phyloP scores from a whole-genome alignment of 2,113 vertebrate genomes.

The Hippocampus mohnikei region DNA sequence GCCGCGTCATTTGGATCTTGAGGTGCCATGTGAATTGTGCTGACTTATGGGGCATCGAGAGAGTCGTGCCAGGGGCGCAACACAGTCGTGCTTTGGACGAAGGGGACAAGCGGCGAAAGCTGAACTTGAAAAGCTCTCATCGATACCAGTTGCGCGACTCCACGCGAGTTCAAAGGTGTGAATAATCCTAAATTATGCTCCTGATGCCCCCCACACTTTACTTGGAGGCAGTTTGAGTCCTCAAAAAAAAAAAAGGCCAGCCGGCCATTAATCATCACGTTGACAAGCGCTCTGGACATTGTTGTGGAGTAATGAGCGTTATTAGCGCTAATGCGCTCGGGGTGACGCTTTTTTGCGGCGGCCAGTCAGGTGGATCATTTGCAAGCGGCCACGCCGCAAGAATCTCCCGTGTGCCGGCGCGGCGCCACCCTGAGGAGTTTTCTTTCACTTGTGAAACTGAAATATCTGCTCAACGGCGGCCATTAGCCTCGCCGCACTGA shows the following conservation, averaged over 20 bases:
- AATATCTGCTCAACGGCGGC: background rate
- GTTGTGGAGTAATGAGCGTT: conserved; percentile 61
- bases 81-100: too few relatives aligned
- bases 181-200: background rate
- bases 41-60: too few relatives aligned
- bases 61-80: too few relatives aligned
- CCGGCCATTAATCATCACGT: conserved; percentile 69
- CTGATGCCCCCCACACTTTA: background rate
- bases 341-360: conserved; percentile 38
- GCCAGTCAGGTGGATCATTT: conserved; percentile 49
- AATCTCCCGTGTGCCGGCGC: conserved; percentile 22
- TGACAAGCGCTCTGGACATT: conserved; percentile 65
- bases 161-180: background rate
- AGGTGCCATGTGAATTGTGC: too few relatives aligned
- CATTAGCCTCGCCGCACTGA: background rate
- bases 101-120: too few relatives aligned
- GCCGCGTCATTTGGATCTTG: too few relatives aligned
- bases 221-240: conserved; percentile 38
- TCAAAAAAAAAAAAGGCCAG: conserved; percentile 53
- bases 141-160: background rate
- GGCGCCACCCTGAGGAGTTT: background rate
- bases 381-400: conserved; percentile 15
- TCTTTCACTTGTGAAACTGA: conserved; percentile 29
- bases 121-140: too few relatives aligned
- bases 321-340: conserved; percentile 52